Base-by-base conservation (phyloP, 1,140 invertebrate species). In the Leptonema lineaticorne region DNA sequence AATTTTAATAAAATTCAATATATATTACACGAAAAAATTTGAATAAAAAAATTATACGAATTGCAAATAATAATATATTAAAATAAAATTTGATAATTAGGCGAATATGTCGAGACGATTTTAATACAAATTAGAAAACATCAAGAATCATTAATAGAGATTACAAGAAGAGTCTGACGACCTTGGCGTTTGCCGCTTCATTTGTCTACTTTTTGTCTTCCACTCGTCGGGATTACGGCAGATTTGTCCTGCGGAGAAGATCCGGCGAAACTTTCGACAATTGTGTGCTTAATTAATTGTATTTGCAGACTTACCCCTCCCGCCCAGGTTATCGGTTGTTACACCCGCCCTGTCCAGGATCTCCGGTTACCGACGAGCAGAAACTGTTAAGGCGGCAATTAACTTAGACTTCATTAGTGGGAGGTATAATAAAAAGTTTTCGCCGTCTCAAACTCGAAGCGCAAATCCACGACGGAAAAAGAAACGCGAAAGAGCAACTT, bases 391-490 rank as follows among this genome's bases (percentile, higher is more conserved):
- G 68, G 60, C 65, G 68, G 68, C 71, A 72, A 72, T 72, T 72
- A 72, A 72, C 68, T 72, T 64, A 68, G 68, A 68, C 71, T 69
- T 72, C 68, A 72, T 72, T 72, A 72, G 68, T n/a, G n/a, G n/a
- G 65, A 69, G 71, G 64, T 69, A 72, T 68, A 69, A 72, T 72
- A 69, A 72, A 72, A 72, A 72, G 18, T 67, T 72, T 66, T 69
- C 28, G 50, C 18, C 26, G 57, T 24, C 67, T 45, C 67, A 65
- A 71, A 68, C 66, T 68, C 41, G 37, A 63, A 68, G 70, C n/a
- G n/a, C 18, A 66, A 71, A 71, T 71, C 70, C 70, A 65, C n/a
- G n/a, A 26, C 30, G 28, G 37, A 45, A 16, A 9, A 45, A 45
- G 16, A 16, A 45, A 24, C 50, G 24, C 1, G 56, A 48, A 67